A percentile compares a stretch with the other conserved stretches of the same genome.
These are phyloP conservation scores for Abramis brama DNA, from an alignment of 2,113 vertebrate genomes.

Conservation along the genomic window DNA sequence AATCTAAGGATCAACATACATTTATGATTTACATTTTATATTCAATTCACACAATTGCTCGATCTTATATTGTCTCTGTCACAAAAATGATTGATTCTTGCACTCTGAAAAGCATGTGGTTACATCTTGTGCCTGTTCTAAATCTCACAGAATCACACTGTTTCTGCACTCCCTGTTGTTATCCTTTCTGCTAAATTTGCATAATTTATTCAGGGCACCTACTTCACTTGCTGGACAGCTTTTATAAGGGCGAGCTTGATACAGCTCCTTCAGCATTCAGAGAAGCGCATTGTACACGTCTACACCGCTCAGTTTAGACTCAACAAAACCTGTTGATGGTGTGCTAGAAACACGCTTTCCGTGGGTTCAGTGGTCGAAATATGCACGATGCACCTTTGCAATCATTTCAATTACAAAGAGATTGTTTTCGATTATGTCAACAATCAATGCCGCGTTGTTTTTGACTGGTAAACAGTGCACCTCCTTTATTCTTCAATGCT, in stretches of 20 bases:
- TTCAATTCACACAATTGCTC: too few relatives aligned
- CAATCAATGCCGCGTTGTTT: slow-evolving; percentile 17
- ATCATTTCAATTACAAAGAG: neutral
- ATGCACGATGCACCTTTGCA: neutral
- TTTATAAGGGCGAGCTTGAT: slow-evolving; percentile 62
- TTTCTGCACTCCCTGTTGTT: slow-evolving; percentile 58
- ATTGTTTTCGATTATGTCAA: neutral
- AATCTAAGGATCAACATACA: too few relatives aligned
- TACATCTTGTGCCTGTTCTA: slow-evolving; percentile 35
- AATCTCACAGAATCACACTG: slow-evolving; percentile 61
- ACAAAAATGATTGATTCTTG: too few relatives aligned
- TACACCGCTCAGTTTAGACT: slow-evolving; percentile 5
- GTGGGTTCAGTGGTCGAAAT: neutral
- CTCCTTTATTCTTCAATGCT: neutral
- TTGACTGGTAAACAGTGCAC: slow-evolving; percentile 13
- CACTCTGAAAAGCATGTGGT: neutral
- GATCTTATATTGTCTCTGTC: too few relatives aligned
- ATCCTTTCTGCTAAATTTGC: slow-evolving; percentile 71
- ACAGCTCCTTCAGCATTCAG: slow-evolving; percentile 63
- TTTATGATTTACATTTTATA: too few relatives aligned
- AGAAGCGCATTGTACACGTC: slow-evolving; percentile 51
- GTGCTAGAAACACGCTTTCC: neutral
- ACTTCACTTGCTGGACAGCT: slow-evolving; percentile 71
- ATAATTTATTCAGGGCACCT: slow-evolving; percentile 68
- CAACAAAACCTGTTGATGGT: slow-evolving; percentile 7